A percentile compares a stretch with the other conserved stretches of the same genome.
phyloP scores from a whole-genome alignment of 2,888 invertebrate species.

The Hyposoter dolosus region DNA sequence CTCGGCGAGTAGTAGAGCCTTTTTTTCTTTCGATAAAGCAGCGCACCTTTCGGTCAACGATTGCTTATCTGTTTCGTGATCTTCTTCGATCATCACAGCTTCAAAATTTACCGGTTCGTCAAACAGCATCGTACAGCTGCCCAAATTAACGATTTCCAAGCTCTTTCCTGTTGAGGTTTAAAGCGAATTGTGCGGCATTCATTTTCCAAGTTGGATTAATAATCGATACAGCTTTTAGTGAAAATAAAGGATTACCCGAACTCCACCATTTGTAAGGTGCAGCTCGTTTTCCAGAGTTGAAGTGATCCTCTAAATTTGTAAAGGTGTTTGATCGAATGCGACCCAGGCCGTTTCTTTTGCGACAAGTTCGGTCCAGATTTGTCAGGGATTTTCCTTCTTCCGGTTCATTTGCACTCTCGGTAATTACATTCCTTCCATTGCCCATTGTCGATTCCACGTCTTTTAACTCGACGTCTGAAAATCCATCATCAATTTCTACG shows the following conservation, averaged over 20 bases:
- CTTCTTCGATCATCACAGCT: slow-evolving; percentile 53
- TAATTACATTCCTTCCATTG: not conserved
- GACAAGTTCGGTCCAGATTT: not conserved
- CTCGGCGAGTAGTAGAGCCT: not conserved
- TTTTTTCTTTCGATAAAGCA: slow-evolving; percentile 10
- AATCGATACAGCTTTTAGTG: not conserved
- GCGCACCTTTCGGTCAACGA: slow-evolving; percentile 23
- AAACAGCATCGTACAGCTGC: slow-evolving; percentile 88
- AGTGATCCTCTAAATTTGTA: not conserved
- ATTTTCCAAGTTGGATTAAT: not conserved
- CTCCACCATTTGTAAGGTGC: slow-evolving; percentile 67
- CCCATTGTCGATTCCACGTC: not conserved
- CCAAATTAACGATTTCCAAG: slow-evolving; percentile 86
- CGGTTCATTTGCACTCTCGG: slow-evolving; percentile 11
- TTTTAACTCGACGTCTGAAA: slow-evolving; percentile 48
- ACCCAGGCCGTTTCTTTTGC: slow-evolving; percentile 20
- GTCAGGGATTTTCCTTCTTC: slow-evolving; percentile 11
- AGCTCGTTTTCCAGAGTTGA: not conserved
- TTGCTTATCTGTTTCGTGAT: slow-evolving; percentile 26
- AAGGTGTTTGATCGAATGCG: slow-evolving; percentile 35
- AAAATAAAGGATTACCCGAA: slow-evolving; percentile 60
- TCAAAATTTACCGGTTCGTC: slow-evolving; percentile 78
- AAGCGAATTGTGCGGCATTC: slow-evolving; percentile 26
- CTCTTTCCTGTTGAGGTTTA: slow-evolving; percentile 71
- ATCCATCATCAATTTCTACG: slow-evolving; percentile 1